phyloP scores from a whole-genome alignment of 2,113 vertebrate genomes.

The Caretta caretta region DNA sequence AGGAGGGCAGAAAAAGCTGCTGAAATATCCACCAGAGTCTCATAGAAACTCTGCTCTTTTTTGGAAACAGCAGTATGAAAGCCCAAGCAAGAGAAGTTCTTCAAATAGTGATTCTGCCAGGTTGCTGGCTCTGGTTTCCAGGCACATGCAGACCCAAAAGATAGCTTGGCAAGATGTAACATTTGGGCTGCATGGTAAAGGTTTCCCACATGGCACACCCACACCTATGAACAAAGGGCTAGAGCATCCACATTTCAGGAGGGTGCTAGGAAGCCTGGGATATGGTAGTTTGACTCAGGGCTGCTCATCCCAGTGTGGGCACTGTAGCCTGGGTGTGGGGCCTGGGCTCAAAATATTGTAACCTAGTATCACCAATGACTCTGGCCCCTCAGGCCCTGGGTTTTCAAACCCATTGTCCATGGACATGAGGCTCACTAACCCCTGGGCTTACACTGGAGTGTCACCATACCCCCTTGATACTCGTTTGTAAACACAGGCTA shows the following conservation, averaged over 20 bases:
- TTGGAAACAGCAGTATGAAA: neutral
- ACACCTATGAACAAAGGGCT: neutral
- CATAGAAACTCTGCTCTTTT: neutral
- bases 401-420: too few species aligned
- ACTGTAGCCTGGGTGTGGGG: neutral
- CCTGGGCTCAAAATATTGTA: neutral
- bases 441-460: too few species aligned
- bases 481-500: neutral
- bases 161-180: neutral
- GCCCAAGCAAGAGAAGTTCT: neutral
- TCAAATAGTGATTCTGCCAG: neutral
- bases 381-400: neutral
- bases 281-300: neutral
- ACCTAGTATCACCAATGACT: neutral
- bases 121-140: neutral
- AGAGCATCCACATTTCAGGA: neutral
- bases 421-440: too few species aligned
- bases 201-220: neutral
- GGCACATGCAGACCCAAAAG: neutral
- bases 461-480: too few species aligned
- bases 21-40: neutral
- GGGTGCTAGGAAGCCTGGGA: neutral
- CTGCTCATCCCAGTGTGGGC: neutral
- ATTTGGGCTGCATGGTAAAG: neutral
- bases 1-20: neutral